Conservation (phyloP, 2,797 vertebrate genomes). For the Tauraco hartlaubi region DNA sequence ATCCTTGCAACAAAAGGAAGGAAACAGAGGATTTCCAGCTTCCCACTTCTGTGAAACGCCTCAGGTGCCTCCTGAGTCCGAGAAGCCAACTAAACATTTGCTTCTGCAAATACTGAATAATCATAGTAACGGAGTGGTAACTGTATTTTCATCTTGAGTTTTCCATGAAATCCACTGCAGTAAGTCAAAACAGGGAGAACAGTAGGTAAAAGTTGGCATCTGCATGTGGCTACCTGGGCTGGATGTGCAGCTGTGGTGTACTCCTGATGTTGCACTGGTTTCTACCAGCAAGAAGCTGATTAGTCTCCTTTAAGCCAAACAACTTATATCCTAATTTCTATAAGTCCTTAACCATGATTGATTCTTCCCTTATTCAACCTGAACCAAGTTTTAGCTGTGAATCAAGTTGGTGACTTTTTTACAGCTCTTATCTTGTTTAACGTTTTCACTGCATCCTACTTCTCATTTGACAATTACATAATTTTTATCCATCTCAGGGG, state of each 20-base stretch:
- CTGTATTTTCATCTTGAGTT: not conserved
- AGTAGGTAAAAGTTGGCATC: not conserved
- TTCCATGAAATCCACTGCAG: not conserved
- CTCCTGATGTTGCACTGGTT: not conserved
- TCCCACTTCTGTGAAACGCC: not conserved
- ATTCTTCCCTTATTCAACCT: not conserved
- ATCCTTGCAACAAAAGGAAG: not conserved
- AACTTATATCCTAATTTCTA: not conserved
- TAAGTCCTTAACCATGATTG: not conserved
- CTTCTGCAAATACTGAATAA: not conserved
- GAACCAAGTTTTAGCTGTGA: not conserved
- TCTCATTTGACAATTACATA: not conserved
- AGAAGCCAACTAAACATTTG: not conserved
- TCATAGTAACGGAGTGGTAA: accelerated
- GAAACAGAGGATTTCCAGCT: not conserved
- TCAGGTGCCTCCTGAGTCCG: not conserved
- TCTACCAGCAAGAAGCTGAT: not conserved
- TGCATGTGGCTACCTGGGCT: not conserved
- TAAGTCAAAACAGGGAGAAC: not conserved
- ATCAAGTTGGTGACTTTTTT: not conserved
- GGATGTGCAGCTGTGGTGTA: not conserved
- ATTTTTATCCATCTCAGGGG: not conserved
- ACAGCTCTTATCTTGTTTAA: not conserved
- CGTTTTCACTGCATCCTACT: not conserved
- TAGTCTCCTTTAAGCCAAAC: not conserved